Percentiles rank a stretch among this genome's conserved stretches.
Evolutionary conservation across 1,140 invertebrate species (phyloP).

Genomic region (Listronotus oregonensis): DNA sequence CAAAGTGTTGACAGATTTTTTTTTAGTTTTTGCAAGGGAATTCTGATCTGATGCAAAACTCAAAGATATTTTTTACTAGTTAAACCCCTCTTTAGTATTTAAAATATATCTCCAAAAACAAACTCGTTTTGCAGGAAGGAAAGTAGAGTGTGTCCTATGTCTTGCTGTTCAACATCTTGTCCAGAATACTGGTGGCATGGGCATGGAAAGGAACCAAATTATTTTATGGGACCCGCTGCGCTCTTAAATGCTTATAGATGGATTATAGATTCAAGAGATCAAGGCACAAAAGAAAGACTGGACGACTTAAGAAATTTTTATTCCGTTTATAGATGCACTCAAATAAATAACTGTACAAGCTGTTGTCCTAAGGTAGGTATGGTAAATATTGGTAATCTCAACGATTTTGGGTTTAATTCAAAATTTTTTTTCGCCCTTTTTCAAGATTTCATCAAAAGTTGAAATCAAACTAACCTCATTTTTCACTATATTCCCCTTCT

Average conservation of each 20-base stretch:
- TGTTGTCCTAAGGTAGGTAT: slow-evolving; percentile 89
- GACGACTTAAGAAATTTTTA: slow-evolving; percentile 88
- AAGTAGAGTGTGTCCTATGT: slow-evolving; percentile 97
- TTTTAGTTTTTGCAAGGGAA: too few relatives aligned
- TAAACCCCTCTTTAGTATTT: too few relatives aligned
- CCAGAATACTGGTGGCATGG: slow-evolving; percentile 97
- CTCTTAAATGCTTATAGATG: slow-evolving; percentile 93
- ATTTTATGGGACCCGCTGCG: slow-evolving; percentile 92
- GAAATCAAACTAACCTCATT: too few relatives aligned
- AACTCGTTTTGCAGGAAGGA: slow-evolving; percentile 69
- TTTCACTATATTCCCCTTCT: too few relatives aligned
- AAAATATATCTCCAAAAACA: too few relatives aligned
- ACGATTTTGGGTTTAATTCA: too few relatives aligned
- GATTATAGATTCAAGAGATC: slow-evolving; percentile 97
- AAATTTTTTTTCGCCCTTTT: too few relatives aligned
- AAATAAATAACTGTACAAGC: slow-evolving; percentile 97
- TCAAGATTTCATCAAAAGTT: too few relatives aligned
- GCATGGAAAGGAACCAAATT: slow-evolving; percentile 66
- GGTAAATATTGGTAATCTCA: too few relatives aligned
- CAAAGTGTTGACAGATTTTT: too few relatives aligned
- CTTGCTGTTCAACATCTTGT: slow-evolving; percentile 95
- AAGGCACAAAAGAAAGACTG: slow-evolving; percentile 79
- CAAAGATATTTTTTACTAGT: too few relatives aligned
- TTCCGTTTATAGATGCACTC: slow-evolving; percentile 95
- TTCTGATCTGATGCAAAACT: too few relatives aligned